phyloP scores from a whole-genome alignment of 1,140 invertebrate species.

The Helicoverpa armigera region DNA sequence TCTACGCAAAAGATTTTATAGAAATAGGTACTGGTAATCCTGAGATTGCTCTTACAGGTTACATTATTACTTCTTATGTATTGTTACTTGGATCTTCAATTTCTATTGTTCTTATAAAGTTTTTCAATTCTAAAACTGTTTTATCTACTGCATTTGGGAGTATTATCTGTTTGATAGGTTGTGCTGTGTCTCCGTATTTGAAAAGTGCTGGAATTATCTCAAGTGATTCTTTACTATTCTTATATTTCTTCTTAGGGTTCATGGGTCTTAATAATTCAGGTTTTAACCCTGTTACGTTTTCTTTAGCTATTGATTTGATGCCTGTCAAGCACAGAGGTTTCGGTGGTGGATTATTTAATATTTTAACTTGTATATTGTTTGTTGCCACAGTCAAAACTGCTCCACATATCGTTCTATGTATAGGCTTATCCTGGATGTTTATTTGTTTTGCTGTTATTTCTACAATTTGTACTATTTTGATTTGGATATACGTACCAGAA shows the following conservation, averaged over 20 bases:
- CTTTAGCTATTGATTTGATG: slow-evolving; percentile 35
- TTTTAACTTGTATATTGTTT: slow-evolving; percentile 7
- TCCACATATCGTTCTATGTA: neutral
- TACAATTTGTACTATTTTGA: slow-evolving; percentile 3
- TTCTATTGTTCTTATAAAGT: slow-evolving; percentile 14
- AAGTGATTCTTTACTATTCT: neutral
- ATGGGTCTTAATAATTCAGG: slow-evolving; percentile 12
- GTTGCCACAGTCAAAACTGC: slow-evolving; percentile 7
- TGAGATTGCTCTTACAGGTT: slow-evolving; percentile 5
- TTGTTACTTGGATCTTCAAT: neutral
- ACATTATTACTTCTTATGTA: neutral
- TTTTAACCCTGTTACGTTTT: slow-evolving; percentile 3
- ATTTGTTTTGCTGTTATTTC: neutral
- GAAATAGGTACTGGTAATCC: neutral
- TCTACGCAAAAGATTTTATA: slow-evolving; percentile 19
- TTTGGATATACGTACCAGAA: slow-evolving; percentile 37
- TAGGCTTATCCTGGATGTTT: neutral
- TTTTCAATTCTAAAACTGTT: slow-evolving; percentile 31
- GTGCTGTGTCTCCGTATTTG: slow-evolving; percentile 15
- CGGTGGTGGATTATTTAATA: slow-evolving; percentile 31
- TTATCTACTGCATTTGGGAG: neutral
- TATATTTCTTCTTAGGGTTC: slow-evolving; percentile 1
- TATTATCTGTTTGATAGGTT: neutral
- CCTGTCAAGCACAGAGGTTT: slow-evolving; percentile 43
- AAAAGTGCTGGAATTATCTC: neutral